Percentiles rank a stretch among this genome's conserved stretches.
Conservation (phyloP, 2,888 invertebrate genomes). For the Eupithecia subumbrata region DNA sequence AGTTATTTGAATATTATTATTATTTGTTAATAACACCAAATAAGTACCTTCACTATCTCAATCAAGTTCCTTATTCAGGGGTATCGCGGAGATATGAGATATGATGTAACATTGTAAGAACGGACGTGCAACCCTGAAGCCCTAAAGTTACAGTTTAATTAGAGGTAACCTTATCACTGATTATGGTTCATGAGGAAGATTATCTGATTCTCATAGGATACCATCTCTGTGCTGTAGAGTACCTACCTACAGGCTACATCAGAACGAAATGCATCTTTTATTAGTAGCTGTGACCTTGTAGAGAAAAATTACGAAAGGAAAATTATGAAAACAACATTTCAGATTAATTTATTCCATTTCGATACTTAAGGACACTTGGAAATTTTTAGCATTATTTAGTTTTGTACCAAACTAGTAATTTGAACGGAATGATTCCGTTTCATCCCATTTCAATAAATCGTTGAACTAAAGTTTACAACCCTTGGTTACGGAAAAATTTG, state of each 20-base stretch:
- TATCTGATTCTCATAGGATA: constrained; percentile 4
- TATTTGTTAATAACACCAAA: not conserved
- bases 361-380: no score
- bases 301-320: not conserved
- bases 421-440: not conserved
- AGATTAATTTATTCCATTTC: not conserved
- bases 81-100: not conserved
- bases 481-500: no score
- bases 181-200: constrained; percentile 19
- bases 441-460: not conserved
- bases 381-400: no score
- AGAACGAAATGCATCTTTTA: not conserved
- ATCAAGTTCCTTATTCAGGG: not conserved
- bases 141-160: constrained; percentile 29
- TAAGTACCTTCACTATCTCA: not conserved
- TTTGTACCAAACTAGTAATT: no score
- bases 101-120: constrained; percentile 7
- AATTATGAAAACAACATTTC: not conserved
- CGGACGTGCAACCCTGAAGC: constrained; percentile 23
- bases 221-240: not conserved
- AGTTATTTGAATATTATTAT: no score
- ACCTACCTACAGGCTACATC: not conserved
- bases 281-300: not conserved
- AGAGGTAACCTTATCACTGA: constrained; percentile 22
- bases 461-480: not conserved